phyloP scores from a whole-genome alignment of 2,888 invertebrate species.

The Dicyrtoma fusca region DNA sequence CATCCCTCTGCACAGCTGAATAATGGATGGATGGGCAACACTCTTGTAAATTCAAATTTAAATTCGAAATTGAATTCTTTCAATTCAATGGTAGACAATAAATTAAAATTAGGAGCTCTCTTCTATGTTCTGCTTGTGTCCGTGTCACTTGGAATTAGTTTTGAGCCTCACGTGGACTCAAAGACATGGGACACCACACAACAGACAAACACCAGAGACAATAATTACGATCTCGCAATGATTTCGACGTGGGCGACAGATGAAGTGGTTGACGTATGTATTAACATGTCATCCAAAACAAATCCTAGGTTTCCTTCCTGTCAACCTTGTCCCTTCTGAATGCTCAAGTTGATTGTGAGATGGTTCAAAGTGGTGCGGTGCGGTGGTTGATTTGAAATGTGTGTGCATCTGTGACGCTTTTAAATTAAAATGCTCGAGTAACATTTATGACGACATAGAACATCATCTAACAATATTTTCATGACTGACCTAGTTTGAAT shows the following conservation, averaged over 20 bases:
- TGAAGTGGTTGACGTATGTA: too few species aligned
- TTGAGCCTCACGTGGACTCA: not conserved
- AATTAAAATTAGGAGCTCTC: not conserved
- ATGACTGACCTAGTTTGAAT: conserved; percentile 20
- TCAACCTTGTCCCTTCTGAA: conserved; percentile 5
- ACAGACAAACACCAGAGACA: too few species aligned
- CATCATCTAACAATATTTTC: not conserved
- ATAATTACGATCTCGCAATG: not conserved
- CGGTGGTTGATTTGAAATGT: not conserved
- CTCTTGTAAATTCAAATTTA: too few species aligned
- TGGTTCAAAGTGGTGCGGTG: too few species aligned
- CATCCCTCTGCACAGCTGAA: too few species aligned
- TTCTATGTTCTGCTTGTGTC: not conserved
- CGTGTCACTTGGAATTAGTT: not conserved
- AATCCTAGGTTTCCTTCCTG: not conserved
- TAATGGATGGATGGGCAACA: too few species aligned
- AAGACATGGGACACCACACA: not conserved
- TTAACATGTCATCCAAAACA: not conserved
- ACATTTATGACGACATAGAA: not conserved
- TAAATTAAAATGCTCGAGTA: not conserved
- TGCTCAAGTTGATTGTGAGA: too few species aligned
- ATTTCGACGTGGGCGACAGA: too few species aligned
- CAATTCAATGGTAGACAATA: too few species aligned
- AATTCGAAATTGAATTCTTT: too few species aligned
- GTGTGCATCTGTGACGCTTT: not conserved